A percentile compares a stretch with the other conserved stretches of the same genome.
Evolutionary conservation across 2,888 invertebrate species (phyloP).

Genomic region (Brachyptera risi): DNA sequence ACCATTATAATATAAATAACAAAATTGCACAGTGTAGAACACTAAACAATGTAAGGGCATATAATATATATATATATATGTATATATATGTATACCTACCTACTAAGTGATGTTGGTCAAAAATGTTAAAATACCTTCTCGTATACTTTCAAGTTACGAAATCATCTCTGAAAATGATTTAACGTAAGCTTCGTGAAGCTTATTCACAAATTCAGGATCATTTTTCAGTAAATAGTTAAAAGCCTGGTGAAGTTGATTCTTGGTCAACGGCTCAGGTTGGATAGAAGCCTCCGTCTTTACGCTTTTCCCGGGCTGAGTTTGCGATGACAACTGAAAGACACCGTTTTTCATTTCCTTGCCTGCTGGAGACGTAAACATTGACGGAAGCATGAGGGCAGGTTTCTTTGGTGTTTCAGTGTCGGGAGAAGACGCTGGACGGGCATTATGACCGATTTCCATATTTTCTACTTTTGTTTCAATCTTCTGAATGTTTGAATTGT

Average conservation of each 20-base stretch:
- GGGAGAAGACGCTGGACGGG: not conserved
- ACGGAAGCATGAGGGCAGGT: slow-evolving; percentile 79
- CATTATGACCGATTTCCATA: too few species aligned
- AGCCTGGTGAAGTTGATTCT: slow-evolving; percentile 85
- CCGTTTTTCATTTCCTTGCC: slow-evolving; percentile 41
- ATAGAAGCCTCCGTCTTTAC: too few species aligned
- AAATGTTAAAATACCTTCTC: too few species aligned
- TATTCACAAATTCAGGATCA: slow-evolving; percentile 83
- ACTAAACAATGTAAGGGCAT: too few species aligned
- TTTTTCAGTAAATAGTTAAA: slow-evolving; percentile 81
- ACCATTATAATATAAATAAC: too few species aligned
- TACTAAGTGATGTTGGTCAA: too few species aligned
- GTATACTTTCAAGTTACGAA: not conserved
- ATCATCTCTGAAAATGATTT: slow-evolving; percentile 62
- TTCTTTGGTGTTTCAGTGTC: slow-evolving; percentile 35
- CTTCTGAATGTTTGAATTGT: not conserved
- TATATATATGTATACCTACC: too few species aligned
- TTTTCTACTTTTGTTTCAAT: not conserved
- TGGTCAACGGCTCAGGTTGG: slow-evolving; percentile 70
- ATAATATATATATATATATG: too few species aligned
- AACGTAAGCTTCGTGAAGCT: slow-evolving; percentile 88
- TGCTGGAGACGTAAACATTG: slow-evolving; percentile 70
- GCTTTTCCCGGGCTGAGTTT: too few species aligned
- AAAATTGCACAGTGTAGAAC: too few species aligned
- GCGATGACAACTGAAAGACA: slow-evolving; percentile 5